Base-by-base conservation (phyloP, 2,888 invertebrate genomes). In the Dugesia japonica region DNA sequence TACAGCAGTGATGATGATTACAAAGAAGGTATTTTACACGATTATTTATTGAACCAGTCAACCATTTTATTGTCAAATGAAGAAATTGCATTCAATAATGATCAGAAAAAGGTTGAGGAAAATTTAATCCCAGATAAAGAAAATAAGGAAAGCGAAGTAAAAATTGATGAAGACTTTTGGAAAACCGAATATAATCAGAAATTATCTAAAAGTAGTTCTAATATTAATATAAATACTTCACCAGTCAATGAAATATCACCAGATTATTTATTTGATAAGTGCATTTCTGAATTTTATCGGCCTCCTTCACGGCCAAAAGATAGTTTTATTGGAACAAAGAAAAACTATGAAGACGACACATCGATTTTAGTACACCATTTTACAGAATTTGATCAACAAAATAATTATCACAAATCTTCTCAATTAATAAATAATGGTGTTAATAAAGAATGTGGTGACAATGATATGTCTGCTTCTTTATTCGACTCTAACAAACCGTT, bases 241-340 rank as follows among this genome's bases (percentile, higher is more conserved):
- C n/a, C n/a, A n/a, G 56, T 9, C n/a, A 20, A n/a, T n/a, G 4
- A 56, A n/a, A 13, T 7, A 31, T 56, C 56, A n/a, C 23, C 56
- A n/a, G 56, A 56, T 7, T 56, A 56, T 23, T 56, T 56, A 23
- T n/a, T 56, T 23, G 56, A 56, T 4, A 56, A 56, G n/a, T 56
- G 56, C 56, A n/a, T 56, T 23, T 56, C 56, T n/a, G 56, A 56
- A 56, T 56, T 56, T 23, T 56, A 56, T 56, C 56, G 56, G 4
- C 56, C 56, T n/a, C 56, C 56, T 4, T 56, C 56, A 4, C 56
- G 56, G 4, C 23, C 56, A 56, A 56, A 56, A 23, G 56, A 1
- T 7, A 56, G n/a, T 23, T n/a, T n/a, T 56, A 4, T 56, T 23
- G 56, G 56, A 13, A 23, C 4, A 4, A n/a, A 4, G n/a, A 56